These are phyloP conservation scores for Hippopotamyrus pictus DNA, from an alignment of 2,797 vertebrate genomes.

Conservation along the genomic window DNA sequence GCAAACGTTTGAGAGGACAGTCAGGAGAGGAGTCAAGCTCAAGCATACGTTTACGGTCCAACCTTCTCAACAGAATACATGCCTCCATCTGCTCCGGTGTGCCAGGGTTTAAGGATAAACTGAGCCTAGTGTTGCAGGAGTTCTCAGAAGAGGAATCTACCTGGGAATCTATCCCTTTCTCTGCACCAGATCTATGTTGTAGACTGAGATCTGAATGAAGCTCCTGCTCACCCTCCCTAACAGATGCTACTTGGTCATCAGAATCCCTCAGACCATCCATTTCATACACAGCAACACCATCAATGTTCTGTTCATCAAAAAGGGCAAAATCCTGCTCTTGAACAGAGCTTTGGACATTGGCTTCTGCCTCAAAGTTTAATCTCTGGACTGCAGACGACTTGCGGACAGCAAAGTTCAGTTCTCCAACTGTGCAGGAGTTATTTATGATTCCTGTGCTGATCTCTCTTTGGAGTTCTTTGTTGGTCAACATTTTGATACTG, in stretches of 20 bases:
- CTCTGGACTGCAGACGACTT: conserved; percentile 34
- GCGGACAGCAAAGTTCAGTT: too few relatives aligned
- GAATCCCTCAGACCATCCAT: neutral
- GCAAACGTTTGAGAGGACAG: neutral
- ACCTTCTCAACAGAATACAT: neutral
- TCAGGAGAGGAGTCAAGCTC: neutral
- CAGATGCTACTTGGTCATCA: neutral
- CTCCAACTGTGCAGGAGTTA: neutral
- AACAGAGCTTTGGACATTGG: conserved; percentile 3
- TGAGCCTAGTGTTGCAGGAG: conserved; percentile 32
- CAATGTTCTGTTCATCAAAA: neutral
- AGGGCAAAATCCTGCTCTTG: conserved; percentile 21
- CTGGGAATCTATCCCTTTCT: neutral
- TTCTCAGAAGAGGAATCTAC: conserved; percentile 20
- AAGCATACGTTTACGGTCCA: conserved; percentile 17
- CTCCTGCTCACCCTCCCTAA: conserved; percentile 23
- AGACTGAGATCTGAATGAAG: conserved; percentile 37
- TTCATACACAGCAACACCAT: neutral
- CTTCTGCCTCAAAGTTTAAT: conserved; percentile 35
- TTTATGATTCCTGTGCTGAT: neutral
- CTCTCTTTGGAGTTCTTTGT: neutral
- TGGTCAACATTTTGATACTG: neutral
- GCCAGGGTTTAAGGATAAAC: neutral
- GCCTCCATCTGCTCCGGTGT: conserved; percentile 1
- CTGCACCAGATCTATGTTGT: conserved; percentile 3